Percentiles rank a stretch among this genome's conserved stretches.
phyloP scores from a whole-genome alignment of 2,797 vertebrate species.

The Pangasius sanitwongsei region DNA sequence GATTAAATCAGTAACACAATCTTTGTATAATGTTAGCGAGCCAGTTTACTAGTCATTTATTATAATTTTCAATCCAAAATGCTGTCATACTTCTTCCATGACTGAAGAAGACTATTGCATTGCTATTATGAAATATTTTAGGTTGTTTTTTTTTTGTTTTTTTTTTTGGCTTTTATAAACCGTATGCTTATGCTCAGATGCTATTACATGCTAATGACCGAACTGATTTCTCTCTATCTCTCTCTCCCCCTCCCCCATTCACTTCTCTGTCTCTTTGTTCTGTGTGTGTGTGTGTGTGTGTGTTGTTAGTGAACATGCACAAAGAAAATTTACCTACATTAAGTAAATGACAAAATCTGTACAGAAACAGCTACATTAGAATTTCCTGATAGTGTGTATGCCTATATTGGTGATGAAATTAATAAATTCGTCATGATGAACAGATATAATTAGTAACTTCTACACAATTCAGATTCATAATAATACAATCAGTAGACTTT shows the following conservation, averaged over 20 bases:
- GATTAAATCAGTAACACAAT: neutral
- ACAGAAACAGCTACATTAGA: neutral
- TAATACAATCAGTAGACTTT: neutral
- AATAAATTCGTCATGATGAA: no score
- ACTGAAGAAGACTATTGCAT: neutral
- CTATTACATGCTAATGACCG: neutral
- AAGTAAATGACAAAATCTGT: neutral
- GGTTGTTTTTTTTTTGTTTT: no score
- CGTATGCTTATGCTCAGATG: neutral
- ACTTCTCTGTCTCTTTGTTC: neutral
- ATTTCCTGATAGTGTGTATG: neutral
- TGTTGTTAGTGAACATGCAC: neutral
- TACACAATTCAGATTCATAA: neutral
- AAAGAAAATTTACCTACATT: neutral
- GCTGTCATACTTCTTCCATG: neutral
- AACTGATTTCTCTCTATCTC: neutral
- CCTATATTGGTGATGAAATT: no score
- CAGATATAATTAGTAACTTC: neutral
- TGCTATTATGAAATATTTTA: neutral
- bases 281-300: no score
- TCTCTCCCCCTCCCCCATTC: neutral
- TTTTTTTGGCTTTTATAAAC: neutral
- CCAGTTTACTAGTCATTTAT: neutral
- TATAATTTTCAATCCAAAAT: neutral
- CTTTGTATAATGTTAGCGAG: neutral